These are phyloP conservation scores for Labia minor DNA, from an alignment of 2,888 invertebrate species.

Conservation along the genomic window DNA sequence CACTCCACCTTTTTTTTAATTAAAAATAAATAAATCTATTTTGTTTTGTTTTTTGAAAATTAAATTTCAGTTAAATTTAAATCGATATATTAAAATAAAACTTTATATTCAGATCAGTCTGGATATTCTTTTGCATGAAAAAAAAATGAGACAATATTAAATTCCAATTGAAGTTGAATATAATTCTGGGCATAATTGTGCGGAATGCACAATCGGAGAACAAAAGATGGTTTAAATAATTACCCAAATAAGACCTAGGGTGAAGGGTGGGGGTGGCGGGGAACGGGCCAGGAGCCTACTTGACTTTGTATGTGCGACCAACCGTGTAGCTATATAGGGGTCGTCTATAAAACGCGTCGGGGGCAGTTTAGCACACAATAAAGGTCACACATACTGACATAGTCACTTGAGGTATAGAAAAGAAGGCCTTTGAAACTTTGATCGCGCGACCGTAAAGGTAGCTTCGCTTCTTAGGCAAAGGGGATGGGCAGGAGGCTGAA, in stretches of 20 bases:
- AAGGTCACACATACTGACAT: slow-evolving; percentile 2
- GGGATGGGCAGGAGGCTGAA: not conserved
- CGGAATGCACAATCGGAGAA: not conserved
- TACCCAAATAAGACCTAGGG: slow-evolving; percentile 1
- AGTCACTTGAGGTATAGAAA: slow-evolving; percentile 5
- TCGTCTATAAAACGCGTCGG: slow-evolving; percentile 9
- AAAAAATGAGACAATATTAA: not conserved
- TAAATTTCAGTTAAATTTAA: too few relatives aligned
- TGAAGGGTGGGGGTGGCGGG: not conserved
- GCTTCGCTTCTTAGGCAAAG: not conserved
- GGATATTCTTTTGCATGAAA: too few relatives aligned
- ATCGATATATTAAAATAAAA: too few relatives aligned
- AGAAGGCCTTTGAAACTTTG: slow-evolving; percentile 9
- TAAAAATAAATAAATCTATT: too few relatives aligned
- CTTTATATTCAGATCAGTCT: too few relatives aligned
- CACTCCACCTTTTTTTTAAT: too few relatives aligned
- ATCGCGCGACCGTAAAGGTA: slow-evolving; percentile 1
- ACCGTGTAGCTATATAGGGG: slow-evolving; percentile 3
- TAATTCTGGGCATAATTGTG: not conserved
- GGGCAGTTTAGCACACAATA: slow-evolving; percentile 13
- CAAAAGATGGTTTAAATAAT: slow-evolving; percentile 1
- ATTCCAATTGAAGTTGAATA: not conserved
- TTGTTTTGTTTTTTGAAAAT: too few relatives aligned
- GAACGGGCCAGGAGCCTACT: not conserved
- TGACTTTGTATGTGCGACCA: slow-evolving; percentile 3